Percentiles rank a stretch among this genome's conserved stretches.
Evolutionary conservation across 2,888 invertebrate species (phyloP).

Genomic region (Leptogaster cylindrica): DNA sequence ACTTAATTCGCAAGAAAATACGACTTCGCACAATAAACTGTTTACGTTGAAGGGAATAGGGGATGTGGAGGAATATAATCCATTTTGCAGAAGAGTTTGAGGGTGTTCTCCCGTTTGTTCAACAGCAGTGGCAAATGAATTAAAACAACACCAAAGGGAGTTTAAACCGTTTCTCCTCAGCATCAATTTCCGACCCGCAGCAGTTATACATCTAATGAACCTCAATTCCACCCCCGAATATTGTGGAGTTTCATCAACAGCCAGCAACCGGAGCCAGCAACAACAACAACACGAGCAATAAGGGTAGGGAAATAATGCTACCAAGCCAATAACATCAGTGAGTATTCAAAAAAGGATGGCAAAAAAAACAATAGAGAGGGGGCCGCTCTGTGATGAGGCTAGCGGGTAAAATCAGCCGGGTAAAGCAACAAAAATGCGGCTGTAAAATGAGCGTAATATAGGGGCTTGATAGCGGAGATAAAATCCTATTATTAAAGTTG

Average conservation of each 20-base stretch:
- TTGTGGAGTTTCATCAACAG: background rate
- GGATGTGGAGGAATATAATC: slow-evolving; percentile 15
- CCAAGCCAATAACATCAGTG: slow-evolving; percentile 46
- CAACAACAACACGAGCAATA: slow-evolving; percentile 14
- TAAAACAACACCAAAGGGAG: slow-evolving; percentile 33
- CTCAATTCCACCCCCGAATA: background rate
- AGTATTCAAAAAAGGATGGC: slow-evolving; percentile 7
- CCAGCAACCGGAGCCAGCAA: background rate
- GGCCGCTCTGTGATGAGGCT: slow-evolving; percentile 26
- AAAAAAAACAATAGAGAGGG: slow-evolving; percentile 8
- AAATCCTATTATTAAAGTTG: slow-evolving; percentile 62
- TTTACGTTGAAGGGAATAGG: slow-evolving; percentile 17
- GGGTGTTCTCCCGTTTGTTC: too few species aligned
- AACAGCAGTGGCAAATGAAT: slow-evolving; percentile 27
- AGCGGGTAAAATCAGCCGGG: slow-evolving; percentile 36
- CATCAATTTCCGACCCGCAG: slow-evolving; percentile 30
- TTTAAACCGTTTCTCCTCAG: slow-evolving; percentile 33
- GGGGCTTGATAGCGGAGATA: slow-evolving; percentile 60
- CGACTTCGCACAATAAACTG: slow-evolving; percentile 33
- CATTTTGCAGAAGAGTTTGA: background rate
- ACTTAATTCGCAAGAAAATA: slow-evolving; percentile 39
- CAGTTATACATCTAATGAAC: slow-evolving; percentile 33
- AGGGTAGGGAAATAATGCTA: slow-evolving; percentile 19
- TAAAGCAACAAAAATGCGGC: slow-evolving; percentile 39
- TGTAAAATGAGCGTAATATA: slow-evolving; percentile 49